Conservation (phyloP, 2,797 vertebrate genomes). For the Pteropus rufus region DNA sequence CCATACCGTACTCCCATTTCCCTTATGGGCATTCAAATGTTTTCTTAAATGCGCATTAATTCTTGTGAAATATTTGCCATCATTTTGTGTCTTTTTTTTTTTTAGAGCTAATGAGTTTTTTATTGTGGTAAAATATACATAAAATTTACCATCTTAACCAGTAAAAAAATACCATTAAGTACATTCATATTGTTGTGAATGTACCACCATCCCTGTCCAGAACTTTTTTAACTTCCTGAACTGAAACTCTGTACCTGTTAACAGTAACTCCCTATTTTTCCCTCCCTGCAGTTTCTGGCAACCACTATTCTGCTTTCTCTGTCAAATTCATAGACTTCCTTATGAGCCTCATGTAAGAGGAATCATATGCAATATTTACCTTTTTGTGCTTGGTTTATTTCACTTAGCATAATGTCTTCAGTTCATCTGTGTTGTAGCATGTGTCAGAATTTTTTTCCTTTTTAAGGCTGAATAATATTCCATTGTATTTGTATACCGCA, state of each 20-base stretch:
- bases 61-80: neutral
- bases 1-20: neutral
- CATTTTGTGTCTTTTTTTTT: slow-evolving; percentile 17
- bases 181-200: neutral
- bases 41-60: slow-evolving; percentile 15
- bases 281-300: neutral
- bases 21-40: neutral
- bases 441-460: neutral
- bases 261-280: neutral
- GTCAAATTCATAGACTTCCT: slow-evolving; percentile 6
- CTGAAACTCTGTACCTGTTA: neutral
- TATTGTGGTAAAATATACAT: neutral
- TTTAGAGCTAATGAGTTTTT: neutral
- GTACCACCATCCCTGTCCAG: neutral
- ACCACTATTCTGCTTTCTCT: neutral
- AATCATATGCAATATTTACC: neutral
- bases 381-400: neutral
- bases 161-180: neutral
- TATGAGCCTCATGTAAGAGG: neutral
- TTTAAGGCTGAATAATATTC: neutral
- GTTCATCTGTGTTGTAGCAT: neutral
- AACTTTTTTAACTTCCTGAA: neutral
- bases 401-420: neutral
- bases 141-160: neutral
- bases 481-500: neutral